These are phyloP conservation scores for Catostylus mosaicus DNA, from an alignment of 30 jellyfish, hydroid and myxozoan species.

Conservation along the genomic window DNA sequence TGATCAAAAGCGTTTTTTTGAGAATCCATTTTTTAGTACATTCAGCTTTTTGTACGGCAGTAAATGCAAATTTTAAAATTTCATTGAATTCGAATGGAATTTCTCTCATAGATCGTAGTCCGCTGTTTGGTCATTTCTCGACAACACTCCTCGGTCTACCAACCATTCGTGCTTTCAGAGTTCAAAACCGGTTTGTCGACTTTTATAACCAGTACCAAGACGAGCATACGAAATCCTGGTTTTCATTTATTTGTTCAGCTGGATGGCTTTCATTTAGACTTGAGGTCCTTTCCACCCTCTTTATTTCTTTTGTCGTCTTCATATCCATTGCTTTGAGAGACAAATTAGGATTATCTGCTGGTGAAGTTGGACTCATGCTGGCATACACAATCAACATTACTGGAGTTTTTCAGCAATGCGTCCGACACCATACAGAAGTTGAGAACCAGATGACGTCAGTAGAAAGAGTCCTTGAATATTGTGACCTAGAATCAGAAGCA, in stretches of 20 bases:
- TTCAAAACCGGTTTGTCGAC: slow-evolving; percentile 74
- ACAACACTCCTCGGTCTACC: slow-evolving; percentile 95
- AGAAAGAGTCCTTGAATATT: slow-evolving; percentile 86
- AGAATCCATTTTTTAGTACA: no score
- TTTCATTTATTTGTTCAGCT: slow-evolving; percentile 68
- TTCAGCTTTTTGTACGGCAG: no score
- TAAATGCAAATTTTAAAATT: no score
- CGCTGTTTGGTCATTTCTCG: slow-evolving; percentile 92
- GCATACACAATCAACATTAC: slow-evolving; percentile 81
- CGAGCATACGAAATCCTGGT: slow-evolving; percentile 87
- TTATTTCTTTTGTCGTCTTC: slow-evolving; percentile 66
- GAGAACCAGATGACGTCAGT: slow-evolving; percentile 96
- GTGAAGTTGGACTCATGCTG: slow-evolving; percentile 81
- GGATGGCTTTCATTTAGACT: slow-evolving; percentile 84
- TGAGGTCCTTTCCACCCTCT: slow-evolving; percentile 62
- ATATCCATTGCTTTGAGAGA: slow-evolving; percentile 64
- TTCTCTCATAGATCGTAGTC: slow-evolving; percentile 88
- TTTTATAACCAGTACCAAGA: slow-evolving; percentile 68
- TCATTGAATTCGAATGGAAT: no score
- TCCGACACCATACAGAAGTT: slow-evolving; percentile 86
- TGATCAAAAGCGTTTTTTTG: no score
- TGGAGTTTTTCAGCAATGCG: slow-evolving; percentile 80
- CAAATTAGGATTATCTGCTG: slow-evolving; percentile 66
- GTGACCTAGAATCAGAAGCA: slow-evolving; percentile 86
- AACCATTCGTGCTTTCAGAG: slow-evolving; percentile 91